Conservation (phyloP, 2,888 invertebrate genomes). For the Stenchaetothrips biformis region DNA sequence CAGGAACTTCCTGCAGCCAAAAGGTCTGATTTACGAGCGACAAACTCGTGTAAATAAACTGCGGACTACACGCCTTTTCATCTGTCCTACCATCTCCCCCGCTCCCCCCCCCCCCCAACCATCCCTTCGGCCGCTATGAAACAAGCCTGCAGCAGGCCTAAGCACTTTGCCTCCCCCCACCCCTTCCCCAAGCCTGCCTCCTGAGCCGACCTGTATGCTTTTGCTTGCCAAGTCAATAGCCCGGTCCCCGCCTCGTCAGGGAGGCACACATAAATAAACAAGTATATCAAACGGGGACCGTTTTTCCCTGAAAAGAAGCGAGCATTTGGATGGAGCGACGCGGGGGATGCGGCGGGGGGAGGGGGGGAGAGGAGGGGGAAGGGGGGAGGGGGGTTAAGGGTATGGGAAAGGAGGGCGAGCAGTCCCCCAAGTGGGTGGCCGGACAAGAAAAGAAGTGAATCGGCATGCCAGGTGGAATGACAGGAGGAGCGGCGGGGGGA, state of each 20-base stretch:
- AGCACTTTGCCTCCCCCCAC: neutral
- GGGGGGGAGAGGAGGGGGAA: neutral
- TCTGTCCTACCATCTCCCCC: too few relatives aligned
- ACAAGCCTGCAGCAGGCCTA: too few relatives aligned
- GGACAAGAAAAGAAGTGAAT: neutral
- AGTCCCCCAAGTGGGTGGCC: too few relatives aligned
- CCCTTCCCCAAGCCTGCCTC: neutral
- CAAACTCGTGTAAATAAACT: too few relatives aligned
- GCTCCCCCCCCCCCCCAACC: too few relatives aligned
- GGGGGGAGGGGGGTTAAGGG: too few relatives aligned
- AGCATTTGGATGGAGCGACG: neutral
- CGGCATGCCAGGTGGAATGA: neutral
- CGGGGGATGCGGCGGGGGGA: neutral
- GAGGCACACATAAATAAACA: neutral
- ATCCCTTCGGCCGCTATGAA: too few relatives aligned
- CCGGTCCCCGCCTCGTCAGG: neutral
- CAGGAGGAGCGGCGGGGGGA: neutral
- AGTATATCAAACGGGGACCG: conserved; percentile 1
- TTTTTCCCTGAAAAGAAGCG: neutral
- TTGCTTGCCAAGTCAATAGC: conserved; percentile 7
- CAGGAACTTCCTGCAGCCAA: too few relatives aligned
- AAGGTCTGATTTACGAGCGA: too few relatives aligned
- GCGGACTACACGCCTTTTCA: too few relatives aligned
- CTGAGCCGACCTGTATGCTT: neutral
- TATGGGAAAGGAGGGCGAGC: too few relatives aligned